Percentiles rank a stretch among this genome's conserved stretches.
Conservation (phyloP, 2,797 vertebrate genomes). For the Coreius guichenoti region DNA sequence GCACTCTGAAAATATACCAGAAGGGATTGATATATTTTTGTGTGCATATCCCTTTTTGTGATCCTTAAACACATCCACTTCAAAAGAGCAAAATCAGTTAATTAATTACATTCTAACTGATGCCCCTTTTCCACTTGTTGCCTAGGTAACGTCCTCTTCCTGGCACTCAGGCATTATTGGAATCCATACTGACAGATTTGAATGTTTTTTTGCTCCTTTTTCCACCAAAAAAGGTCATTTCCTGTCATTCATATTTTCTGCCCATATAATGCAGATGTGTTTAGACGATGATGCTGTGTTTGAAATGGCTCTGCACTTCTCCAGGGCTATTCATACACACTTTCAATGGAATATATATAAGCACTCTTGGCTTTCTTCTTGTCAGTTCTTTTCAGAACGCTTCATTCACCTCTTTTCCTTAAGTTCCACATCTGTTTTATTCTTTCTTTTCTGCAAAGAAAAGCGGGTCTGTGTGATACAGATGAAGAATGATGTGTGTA, state of each 20-base stretch:
- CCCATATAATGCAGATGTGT: constrained; percentile 64
- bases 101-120: constrained; percentile 76
- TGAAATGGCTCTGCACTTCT: constrained; percentile 44
- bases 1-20: neutral
- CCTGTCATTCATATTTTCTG: constrained; percentile 74
- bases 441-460: constrained; percentile 9
- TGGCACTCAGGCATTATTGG: constrained; percentile 37
- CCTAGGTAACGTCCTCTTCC: constrained; percentile 69
- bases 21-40: neutral
- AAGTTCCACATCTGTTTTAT: constrained; percentile 51
- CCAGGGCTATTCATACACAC: constrained; percentile 55
- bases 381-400: constrained; percentile 46
- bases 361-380: constrained; percentile 50
- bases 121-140: constrained; percentile 79
- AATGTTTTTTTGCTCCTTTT: constrained; percentile 15
- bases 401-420: constrained; percentile 41
- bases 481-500: constrained; percentile 32
- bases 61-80: constrained; percentile 49
- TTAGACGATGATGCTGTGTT: constrained; percentile 55
- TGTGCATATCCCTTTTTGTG: constrained; percentile 12
- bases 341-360: constrained; percentile 53
- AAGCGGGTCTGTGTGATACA: constrained; percentile 49
- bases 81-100: constrained; percentile 75
- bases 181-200: constrained; percentile 51
- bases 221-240: constrained; percentile 72